Evolutionary conservation across 2,888 invertebrate species (phyloP).

Genomic region (Halictus ligatus): DNA sequence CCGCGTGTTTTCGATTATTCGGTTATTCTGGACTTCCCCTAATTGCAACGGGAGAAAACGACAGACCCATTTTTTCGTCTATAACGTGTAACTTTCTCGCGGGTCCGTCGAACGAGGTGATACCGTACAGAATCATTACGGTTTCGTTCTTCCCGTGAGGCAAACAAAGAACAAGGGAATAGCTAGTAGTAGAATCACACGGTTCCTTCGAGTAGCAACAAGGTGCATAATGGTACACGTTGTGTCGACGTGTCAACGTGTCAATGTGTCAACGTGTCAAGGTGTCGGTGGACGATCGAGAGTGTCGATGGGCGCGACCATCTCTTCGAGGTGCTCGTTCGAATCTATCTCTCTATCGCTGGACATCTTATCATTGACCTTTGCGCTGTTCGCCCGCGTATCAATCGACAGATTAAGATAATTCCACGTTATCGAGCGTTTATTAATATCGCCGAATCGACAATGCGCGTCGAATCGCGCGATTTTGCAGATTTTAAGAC

Average conservation of each 20-base stretch:
- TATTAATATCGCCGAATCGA: not conserved
- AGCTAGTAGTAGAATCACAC: not conserved
- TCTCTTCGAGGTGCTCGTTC: not conserved
- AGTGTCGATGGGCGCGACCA: not conserved
- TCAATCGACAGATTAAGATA: constrained; percentile 3
- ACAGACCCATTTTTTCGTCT: not conserved
- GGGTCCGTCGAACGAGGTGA: not conserved
- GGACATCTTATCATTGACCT: constrained; percentile 23
- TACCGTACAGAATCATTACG: not conserved
- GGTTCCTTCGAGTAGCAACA: not conserved
- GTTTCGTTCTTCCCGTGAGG: not conserved
- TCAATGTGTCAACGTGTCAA: not conserved
- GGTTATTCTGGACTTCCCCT: too few relatives aligned
- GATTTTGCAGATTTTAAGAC: not conserved
- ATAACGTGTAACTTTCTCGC: not conserved
- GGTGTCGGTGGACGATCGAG: constrained; percentile 7
- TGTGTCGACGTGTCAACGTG: not conserved
- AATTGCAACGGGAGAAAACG: not conserved
- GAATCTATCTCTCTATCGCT: constrained; percentile 18
- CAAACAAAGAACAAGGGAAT: not conserved
- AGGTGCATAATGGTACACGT: constrained; percentile 8
- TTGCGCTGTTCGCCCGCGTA: constrained; percentile 24
- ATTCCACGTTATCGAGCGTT: constrained; percentile 28
- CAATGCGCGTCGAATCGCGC: not conserved
- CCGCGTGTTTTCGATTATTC: too few relatives aligned